phyloP scores from a whole-genome alignment of 2,797 vertebrate genomes.

The Capromys pilorides region DNA sequence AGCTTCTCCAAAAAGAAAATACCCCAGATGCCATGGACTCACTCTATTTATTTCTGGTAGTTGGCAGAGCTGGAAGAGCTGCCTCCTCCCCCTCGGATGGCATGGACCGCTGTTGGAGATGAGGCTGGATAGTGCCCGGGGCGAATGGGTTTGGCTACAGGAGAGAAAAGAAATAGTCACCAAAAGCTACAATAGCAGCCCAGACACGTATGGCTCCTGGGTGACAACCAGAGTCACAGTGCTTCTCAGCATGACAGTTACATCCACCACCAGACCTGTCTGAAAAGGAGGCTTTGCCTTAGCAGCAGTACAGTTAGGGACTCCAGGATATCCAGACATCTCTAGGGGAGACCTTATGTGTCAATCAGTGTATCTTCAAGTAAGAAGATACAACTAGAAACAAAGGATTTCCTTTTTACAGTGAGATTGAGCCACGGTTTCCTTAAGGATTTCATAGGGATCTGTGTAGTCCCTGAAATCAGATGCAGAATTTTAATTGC shows the following conservation, averaged over 20 bases:
- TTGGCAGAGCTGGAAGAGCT: conserved; percentile 87
- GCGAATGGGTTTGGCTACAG: conserved; percentile 95
- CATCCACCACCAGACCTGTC: not conserved
- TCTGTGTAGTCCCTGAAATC: not conserved
- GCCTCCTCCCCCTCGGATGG: conserved; percentile 88
- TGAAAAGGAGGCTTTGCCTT: not conserved
- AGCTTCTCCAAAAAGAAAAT: not conserved
- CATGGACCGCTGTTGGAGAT: conserved; percentile 87
- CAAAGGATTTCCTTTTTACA: conserved; percentile 18
- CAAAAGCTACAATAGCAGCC: not conserved
- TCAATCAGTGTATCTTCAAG: not conserved
- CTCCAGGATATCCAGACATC: not conserved
- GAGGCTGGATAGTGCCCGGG: conserved; percentile 93
- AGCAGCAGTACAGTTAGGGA: not conserved
- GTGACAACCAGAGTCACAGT: not conserved
- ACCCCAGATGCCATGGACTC: conserved; percentile 52
- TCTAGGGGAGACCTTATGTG: not conserved
- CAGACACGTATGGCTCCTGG: not conserved
- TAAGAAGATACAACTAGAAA: conserved; percentile 6
- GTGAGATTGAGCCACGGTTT: not conserved
- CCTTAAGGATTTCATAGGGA: not conserved
- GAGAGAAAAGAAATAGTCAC: conserved; percentile 22
- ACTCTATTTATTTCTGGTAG: conserved; percentile 88
- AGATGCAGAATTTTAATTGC: not conserved
- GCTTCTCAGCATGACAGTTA: not conserved